phyloP scores from a whole-genome alignment of 2,888 invertebrate genomes.

The Drosophila dives region DNA sequence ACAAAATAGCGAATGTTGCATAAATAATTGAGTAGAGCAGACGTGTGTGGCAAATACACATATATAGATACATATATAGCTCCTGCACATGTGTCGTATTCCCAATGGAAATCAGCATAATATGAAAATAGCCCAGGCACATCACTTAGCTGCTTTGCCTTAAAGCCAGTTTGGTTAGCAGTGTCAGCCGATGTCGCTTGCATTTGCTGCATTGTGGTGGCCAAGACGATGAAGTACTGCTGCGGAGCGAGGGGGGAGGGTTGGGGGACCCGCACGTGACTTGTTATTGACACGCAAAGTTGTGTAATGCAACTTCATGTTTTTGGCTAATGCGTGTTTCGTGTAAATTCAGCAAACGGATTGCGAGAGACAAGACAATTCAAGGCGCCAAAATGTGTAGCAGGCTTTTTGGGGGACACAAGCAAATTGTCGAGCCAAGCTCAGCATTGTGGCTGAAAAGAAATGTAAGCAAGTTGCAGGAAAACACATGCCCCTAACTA shows the following conservation, averaged over 20 bases:
- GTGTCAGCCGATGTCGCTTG: not conserved
- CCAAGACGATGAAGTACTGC: slow-evolving; percentile 13
- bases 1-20: slow-evolving; percentile 72
- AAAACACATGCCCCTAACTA: not conserved
- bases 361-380: slow-evolving; percentile 27
- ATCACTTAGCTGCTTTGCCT: slow-evolving; percentile 44
- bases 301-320: slow-evolving; percentile 44
- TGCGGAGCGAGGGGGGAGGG: not conserved
- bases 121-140: slow-evolving; percentile 64
- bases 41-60: slow-evolving; percentile 8
- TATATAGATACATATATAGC: not conserved
- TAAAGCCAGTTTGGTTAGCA: slow-evolving; percentile 1
- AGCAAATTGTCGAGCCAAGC: not conserved
- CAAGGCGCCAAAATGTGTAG: slow-evolving; percentile 25
- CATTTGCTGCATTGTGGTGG: slow-evolving; percentile 53
- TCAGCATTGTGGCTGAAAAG: not conserved
- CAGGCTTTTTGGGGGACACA: slow-evolving; percentile 19
- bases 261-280: not conserved
- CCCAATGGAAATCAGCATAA: slow-evolving; percentile 82
- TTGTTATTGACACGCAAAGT: slow-evolving; percentile 43
- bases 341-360: slow-evolving; percentile 39
- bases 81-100: slow-evolving; percentile 68
- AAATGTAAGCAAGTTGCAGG: not conserved
- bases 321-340: slow-evolving; percentile 58
- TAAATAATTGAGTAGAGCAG: slow-evolving; percentile 72